Conservation (phyloP, 2,113 vertebrate genomes). For the Pelecanoides urinatrix region DNA sequence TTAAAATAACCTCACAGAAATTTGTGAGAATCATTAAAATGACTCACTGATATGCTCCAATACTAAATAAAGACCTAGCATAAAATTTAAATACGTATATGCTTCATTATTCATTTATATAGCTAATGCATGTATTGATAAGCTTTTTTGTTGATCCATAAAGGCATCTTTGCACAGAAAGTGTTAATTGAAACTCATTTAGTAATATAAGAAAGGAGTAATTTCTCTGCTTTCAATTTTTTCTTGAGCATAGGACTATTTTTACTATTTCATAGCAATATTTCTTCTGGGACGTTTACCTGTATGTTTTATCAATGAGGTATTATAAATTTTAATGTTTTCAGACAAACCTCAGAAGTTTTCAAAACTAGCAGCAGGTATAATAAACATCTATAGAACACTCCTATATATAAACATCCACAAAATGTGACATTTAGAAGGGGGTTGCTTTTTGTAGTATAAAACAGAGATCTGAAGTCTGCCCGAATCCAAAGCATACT, state of each 20-base stretch:
- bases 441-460: neutral
- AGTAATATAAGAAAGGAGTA: neutral
- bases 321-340: neutral
- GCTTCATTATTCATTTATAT: neutral
- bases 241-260: neutral
- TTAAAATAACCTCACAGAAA: neutral
- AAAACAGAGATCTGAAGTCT: neutral
- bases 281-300: neutral
- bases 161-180: slow-evolving; percentile 3
- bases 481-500: neutral
- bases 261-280: neutral
- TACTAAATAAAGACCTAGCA: neutral
- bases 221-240: neutral
- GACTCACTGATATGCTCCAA: neutral
- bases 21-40: neutral
- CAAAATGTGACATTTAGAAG: neutral
- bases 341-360: neutral
- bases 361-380: neutral
- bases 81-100: neutral
- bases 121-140: neutral
- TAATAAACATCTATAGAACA: neutral
- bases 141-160: neutral
- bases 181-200: neutral
- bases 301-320: neutral
- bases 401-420: neutral